phyloP scores from a whole-genome alignment of 2,113 vertebrate genomes.

The Prunella himalayana region DNA sequence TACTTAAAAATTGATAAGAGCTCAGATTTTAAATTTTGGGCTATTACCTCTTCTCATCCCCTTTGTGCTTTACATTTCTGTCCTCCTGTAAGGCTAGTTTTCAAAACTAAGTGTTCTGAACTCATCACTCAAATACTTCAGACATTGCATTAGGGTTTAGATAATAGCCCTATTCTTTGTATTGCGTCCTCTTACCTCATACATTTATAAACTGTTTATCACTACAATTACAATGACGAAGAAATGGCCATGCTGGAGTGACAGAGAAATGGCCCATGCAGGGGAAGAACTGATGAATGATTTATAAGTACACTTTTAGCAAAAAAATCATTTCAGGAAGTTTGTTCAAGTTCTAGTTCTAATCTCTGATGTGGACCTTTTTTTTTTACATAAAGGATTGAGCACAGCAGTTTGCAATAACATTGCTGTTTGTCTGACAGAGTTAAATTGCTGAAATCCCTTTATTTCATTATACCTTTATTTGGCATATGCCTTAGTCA shows the following conservation, averaged over 20 bases:
- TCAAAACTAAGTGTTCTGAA: neutral
- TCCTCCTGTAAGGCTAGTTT: neutral
- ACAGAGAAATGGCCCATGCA: neutral
- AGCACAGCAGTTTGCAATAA: neutral
- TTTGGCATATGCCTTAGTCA: neutral
- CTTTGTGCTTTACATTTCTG: neutral
- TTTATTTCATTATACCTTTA: neutral
- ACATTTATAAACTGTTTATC: neutral
- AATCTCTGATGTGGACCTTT: neutral
- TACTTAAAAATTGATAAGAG: neutral
- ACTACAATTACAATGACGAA: neutral
- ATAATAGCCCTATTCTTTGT: neutral
- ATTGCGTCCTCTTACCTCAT: neutral
- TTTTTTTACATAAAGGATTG: neutral
- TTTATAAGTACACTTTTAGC: neutral
- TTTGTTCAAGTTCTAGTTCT: neutral
- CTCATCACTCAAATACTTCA: neutral
- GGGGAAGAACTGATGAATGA: neutral
- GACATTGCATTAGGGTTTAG: neutral
- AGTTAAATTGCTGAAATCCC: neutral
- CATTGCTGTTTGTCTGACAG: neutral
- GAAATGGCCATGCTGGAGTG: neutral
- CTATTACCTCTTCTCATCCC: neutral
- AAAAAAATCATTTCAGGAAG: neutral
- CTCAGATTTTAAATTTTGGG: neutral